phyloP scores from a whole-genome alignment of 2,888 invertebrate genomes.

The Uloborus plumipes region DNA sequence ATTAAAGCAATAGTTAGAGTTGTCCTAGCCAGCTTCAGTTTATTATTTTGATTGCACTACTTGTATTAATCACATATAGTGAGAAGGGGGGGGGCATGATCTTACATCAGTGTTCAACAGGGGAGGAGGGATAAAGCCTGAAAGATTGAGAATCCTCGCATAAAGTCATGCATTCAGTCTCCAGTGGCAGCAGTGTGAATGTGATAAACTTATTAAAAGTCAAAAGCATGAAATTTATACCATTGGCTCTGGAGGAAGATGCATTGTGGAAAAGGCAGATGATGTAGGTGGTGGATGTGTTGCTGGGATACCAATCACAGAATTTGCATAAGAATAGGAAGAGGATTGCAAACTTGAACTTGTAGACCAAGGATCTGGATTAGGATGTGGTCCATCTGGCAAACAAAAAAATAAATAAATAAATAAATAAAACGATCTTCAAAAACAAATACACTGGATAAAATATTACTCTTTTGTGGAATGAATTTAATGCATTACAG shows the following conservation, averaged over 20 bases:
- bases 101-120: no score
- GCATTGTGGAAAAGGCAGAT: constrained; percentile 70
- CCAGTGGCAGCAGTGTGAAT: no score
- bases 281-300: constrained; percentile 71
- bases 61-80: no score
- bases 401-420: constrained; percentile 14
- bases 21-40: no score
- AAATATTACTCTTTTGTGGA: no score
- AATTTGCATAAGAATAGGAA: constrained; percentile 69
- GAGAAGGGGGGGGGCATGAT: no score
- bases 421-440: neutral
- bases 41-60: no score
- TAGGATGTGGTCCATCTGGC: constrained; percentile 66
- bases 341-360: constrained; percentile 69
- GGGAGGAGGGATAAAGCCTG: no score
- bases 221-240: constrained; percentile 46
- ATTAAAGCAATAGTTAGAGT: no score
- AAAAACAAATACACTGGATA: neutral
- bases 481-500: no score
- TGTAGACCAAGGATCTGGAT: constrained; percentile 70
- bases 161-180: no score
- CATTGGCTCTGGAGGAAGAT: constrained; percentile 69
- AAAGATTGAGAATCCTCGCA: no score
- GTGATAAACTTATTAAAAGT: neutral
- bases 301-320: constrained; percentile 69